Conservation (phyloP, 2,888 invertebrate genomes). For the Candidula unifasciata region DNA sequence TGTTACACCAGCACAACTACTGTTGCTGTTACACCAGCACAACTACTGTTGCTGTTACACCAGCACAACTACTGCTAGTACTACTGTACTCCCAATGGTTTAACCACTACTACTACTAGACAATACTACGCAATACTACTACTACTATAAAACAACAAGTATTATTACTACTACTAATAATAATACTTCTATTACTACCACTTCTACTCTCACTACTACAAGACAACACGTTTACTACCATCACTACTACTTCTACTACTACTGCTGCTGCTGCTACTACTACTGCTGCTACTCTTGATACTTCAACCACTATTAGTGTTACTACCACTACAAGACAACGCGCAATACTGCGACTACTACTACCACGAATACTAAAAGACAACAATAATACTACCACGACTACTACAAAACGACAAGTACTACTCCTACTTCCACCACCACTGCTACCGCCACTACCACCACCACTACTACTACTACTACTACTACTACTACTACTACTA, state of each 20-base stretch:
- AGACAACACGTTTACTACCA: too few species aligned
- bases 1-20: too few species aligned
- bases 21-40: too few species aligned
- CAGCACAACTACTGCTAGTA: too few species aligned
- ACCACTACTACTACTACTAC: conserved; percentile 17
- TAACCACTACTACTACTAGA: too few species aligned
- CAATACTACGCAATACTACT: too few species aligned
- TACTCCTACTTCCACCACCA: conserved; percentile 26
- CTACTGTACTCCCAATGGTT: too few species aligned
- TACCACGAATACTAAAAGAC: not conserved
- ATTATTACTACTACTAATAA: too few species aligned
- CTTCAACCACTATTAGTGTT: not conserved
- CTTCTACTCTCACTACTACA: too few species aligned
- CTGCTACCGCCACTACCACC: conserved; percentile 24
- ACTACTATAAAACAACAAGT: too few species aligned
- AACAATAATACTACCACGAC: not conserved
- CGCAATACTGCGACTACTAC: conserved; percentile 10
- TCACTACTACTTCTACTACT: not conserved
- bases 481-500: conserved; percentile 30
- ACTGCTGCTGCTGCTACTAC: not conserved
- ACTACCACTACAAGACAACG: conserved; percentile 9
- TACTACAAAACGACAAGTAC: not conserved
- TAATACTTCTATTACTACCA: too few species aligned
- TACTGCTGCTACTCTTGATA: not conserved
- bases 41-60: too few species aligned